Conservation (phyloP, 2,888 invertebrate genomes). For the Ectemnius cavifrons region DNA sequence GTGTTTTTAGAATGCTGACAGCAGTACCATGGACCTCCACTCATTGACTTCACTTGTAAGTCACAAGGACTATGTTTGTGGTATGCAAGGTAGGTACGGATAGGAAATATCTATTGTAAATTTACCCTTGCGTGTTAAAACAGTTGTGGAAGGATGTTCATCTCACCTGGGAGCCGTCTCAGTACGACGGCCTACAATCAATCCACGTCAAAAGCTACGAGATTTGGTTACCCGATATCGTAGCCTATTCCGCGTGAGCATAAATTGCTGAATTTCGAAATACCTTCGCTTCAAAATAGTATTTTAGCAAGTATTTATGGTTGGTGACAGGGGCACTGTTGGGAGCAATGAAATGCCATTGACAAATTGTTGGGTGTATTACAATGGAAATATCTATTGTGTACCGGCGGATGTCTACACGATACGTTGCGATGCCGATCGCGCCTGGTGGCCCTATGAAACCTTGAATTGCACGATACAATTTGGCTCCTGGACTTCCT, state of each 20-base stretch:
- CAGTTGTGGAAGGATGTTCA: slow-evolving; percentile 83
- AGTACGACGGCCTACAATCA: slow-evolving; percentile 82
- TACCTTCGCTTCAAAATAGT: not conserved
- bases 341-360: slow-evolving; percentile 33
- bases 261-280: not conserved
- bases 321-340: slow-evolving; percentile 13
- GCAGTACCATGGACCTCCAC: too few species aligned
- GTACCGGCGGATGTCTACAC: slow-evolving; percentile 80
- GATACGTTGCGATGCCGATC: slow-evolving; percentile 81
- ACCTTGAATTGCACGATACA: slow-evolving; percentile 82
- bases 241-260: slow-evolving; percentile 83
- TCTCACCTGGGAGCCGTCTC: slow-evolving; percentile 84
- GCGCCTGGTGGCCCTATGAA: slow-evolving; percentile 84
- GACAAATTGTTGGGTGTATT: slow-evolving; percentile 79
- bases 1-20: too few species aligned
- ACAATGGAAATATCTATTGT: slow-evolving; percentile 81
- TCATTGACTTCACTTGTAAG: not conserved
- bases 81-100: not conserved
- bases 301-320: not conserved
- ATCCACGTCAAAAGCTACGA: slow-evolving; percentile 82
- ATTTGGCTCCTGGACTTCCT: slow-evolving; percentile 84
- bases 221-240: slow-evolving; percentile 88
- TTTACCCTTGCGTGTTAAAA: too few species aligned
- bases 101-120: too few species aligned
- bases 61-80: not conserved